phyloP scores from a whole-genome alignment of 2,797 vertebrate genomes.

The Pachyuromys duprasi region DNA sequence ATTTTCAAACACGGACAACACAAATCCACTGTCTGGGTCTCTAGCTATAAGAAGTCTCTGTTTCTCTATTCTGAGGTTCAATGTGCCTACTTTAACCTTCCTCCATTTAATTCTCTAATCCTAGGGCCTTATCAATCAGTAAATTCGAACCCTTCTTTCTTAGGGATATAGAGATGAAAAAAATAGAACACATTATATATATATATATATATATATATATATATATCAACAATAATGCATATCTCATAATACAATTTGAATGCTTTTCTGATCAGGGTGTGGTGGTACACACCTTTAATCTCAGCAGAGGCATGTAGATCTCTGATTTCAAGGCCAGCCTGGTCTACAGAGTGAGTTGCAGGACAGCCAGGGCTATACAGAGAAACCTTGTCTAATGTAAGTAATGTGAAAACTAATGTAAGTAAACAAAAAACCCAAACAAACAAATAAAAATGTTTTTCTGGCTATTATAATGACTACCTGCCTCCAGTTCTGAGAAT shows the following conservation, averaged over 20 bases:
- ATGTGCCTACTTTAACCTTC: background rate
- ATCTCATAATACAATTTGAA: background rate
- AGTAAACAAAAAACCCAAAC: background rate
- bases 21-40: background rate
- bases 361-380: background rate
- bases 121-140: background rate
- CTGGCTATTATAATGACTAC: background rate
- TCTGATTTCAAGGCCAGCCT: background rate
- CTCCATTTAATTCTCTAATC: background rate
- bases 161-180: background rate
- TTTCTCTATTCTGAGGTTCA: background rate
- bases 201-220: background rate
- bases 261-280: background rate
- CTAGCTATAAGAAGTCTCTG: background rate
- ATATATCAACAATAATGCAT: background rate
- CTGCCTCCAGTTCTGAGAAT: background rate
- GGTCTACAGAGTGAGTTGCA: background rate
- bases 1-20: background rate
- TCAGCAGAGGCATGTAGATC: background rate
- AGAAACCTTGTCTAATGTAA: background rate
- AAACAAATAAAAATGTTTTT: background rate
- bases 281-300: background rate
- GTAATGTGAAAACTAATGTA: background rate
- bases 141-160: constrained; percentile 17
- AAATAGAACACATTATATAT: background rate